Base-by-base conservation (phyloP, 1,140 invertebrate genomes). In the Drosophila lowei region DNA sequence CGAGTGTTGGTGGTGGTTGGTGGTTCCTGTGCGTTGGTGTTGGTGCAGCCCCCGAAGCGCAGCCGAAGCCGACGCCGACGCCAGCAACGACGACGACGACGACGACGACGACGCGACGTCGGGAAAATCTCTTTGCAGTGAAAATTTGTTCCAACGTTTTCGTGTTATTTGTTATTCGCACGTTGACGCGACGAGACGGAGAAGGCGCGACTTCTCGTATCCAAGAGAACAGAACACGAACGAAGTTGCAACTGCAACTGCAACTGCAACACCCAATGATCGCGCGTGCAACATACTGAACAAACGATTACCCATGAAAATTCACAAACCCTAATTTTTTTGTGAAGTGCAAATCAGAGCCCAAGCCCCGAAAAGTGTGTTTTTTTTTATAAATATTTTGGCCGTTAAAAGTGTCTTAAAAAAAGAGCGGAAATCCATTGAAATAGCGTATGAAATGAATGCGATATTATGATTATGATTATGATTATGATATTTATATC, bases 131-230 rank as follows among this genome's bases (percentile, higher is more conserved):
- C 78, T 38, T 84, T 83, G 70, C 79, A 77, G 84, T 77, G 84
- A 77, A 88, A 84, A 89, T 88, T 74, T 83, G 77, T 89, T 84
- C 79, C 75, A 88, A 79, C 78, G 78, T 86, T 86, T 86, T 86
- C 83, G 86, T 38, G 34, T 89, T 90, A 90, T 90, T 90, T 90
- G 83, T 88, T 88, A 88, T 89, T 88, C 85, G 83, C 84, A 89
- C 83, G 86, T 88, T 86, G 86, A 90, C 81, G 86, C 66, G 79
- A 75, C 81, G 80, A 84, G 81, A 84, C 78, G 76, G 62, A 74
- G 80, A 75, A 65, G 72, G 63, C 61, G 63, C 56, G 18, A 58
- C 55, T 52, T 52, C 18, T 54, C 38, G 61, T 13, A 53, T 18
- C 50, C 50, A 30, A 57, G 64, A 58, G 59, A 50, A 49, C 25